These are phyloP conservation scores for Adelosebastes latens DNA, from an alignment of 2,797 vertebrate genomes.

Conservation along the genomic window DNA sequence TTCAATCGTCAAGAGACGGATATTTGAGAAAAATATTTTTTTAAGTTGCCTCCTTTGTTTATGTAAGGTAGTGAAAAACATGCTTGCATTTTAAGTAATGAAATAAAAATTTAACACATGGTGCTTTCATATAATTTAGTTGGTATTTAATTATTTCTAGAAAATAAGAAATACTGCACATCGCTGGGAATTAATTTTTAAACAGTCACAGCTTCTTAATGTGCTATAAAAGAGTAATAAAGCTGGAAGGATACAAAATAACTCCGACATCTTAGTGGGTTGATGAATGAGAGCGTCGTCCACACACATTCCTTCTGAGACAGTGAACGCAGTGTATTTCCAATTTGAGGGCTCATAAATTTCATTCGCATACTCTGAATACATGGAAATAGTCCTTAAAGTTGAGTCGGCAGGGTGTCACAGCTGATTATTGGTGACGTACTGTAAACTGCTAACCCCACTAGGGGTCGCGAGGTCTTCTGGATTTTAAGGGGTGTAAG, in stretches of 20 bases:
- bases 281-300: slow-evolving; percentile 26
- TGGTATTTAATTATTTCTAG: slow-evolving; percentile 14
- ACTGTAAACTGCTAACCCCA: not conserved
- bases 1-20: not conserved
- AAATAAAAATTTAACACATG: not conserved
- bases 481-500: no score
- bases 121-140: not conserved
- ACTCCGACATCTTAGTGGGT: not conserved
- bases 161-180: not conserved
- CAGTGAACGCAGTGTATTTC: slow-evolving; percentile 1
- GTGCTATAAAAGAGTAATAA: slow-evolving; percentile 42
- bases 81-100: not conserved
- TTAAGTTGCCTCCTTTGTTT: not conserved
- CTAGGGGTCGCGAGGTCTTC: no score
- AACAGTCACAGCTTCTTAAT: slow-evolving; percentile 34
- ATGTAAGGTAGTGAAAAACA: not conserved
- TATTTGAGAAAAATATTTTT: not conserved
- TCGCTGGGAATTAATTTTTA: slow-evolving; percentile 1
- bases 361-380: not conserved
- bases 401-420: slow-evolving; percentile 25
- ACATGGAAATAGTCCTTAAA: not conserved
- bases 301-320: slow-evolving; percentile 2
- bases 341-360: slow-evolving; percentile 54
- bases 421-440: slow-evolving; percentile 29
- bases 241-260: slow-evolving; percentile 7